Evolutionary conservation across 2,888 invertebrate species (phyloP), one percentile per base, ranked within the genome.

Genomic region (Actias luna): DNA sequence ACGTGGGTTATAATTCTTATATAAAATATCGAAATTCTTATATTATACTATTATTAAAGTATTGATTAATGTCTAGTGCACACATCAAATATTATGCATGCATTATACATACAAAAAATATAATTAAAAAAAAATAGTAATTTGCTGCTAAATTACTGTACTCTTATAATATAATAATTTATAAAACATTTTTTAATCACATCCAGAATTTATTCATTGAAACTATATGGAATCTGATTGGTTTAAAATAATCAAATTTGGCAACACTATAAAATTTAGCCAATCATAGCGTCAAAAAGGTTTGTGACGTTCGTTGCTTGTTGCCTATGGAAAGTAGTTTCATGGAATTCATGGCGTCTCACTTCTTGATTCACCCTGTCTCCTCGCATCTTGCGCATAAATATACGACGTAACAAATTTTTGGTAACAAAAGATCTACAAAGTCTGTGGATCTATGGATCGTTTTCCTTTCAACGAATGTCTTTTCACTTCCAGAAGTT

Each of bases 401-500:
- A 64, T 63, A 58, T 57, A 65, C 61, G 64, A 63, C 61, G 64
- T 68, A 68, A 69, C 57, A 72, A 68, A 69, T 50, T 12, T 25
- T 50, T 50, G 46, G 25, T 50, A 50, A 50, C 22, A 50, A 50
- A 50, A 66, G 69, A 65, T 72, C 59, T 75, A 68, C 70, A 70
- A 76, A 70, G 65, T 78, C 76, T 79, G 75, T 80, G 77, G 75
- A 68, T 69, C 69, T 70, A 73, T 78, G 75, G 78, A 79, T 88
- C 86, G 83, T 86, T 87, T 86, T 85, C 83, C 86, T 83, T 75
- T 78, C 71, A 78, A 79, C 70, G 78, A 81, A 81, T 76, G 83
- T 52, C 64, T 59, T 58, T 31, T 61, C 60, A 58, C 46, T 57
- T 63, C 46, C 14, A 35, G 35, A 18, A 22, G 55, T 50, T 42